phyloP scores from a whole-genome alignment of 1,140 invertebrate species.

The Augochlora pura region DNA sequence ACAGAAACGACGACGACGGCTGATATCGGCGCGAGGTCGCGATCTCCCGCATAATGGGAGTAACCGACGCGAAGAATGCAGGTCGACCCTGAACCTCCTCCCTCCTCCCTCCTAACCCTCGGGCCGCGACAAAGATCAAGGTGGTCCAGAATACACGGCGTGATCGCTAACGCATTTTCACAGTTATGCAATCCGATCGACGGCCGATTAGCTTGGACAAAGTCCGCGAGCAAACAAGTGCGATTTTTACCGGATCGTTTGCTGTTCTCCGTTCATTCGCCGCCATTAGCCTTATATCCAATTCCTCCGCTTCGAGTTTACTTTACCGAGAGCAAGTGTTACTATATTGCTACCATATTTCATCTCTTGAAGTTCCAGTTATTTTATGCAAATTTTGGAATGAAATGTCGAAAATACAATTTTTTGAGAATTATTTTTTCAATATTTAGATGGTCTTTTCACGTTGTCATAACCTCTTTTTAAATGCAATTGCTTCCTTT shows the following conservation, averaged over 20 bases:
- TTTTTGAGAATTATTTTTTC: too few species aligned
- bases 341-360: too few species aligned
- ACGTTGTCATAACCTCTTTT: too few species aligned
- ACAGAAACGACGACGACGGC: slow-evolving; percentile 36
- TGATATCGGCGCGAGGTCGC: slow-evolving; percentile 58
- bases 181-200: slow-evolving; percentile 47
- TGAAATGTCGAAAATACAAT: too few species aligned
- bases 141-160: slow-evolving; percentile 44
- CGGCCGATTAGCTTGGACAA: background rate
- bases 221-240: background rate
- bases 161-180: slow-evolving; percentile 48
- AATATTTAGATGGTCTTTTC: too few species aligned
- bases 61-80: slow-evolving; percentile 66
- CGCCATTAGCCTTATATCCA: background rate
- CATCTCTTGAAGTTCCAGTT: too few species aligned
- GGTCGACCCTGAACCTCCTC: slow-evolving; percentile 61
- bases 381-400: too few species aligned
- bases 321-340: too few species aligned
- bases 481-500: too few species aligned
- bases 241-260: background rate
- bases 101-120: too few species aligned
- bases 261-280: background rate
- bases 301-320: too few species aligned
- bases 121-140: slow-evolving; percentile 67
- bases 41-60: slow-evolving; percentile 61